These are phyloP conservation scores for Chelonus formosanus DNA, from an alignment of 2,888 invertebrate genomes.

Conservation along the genomic window DNA sequence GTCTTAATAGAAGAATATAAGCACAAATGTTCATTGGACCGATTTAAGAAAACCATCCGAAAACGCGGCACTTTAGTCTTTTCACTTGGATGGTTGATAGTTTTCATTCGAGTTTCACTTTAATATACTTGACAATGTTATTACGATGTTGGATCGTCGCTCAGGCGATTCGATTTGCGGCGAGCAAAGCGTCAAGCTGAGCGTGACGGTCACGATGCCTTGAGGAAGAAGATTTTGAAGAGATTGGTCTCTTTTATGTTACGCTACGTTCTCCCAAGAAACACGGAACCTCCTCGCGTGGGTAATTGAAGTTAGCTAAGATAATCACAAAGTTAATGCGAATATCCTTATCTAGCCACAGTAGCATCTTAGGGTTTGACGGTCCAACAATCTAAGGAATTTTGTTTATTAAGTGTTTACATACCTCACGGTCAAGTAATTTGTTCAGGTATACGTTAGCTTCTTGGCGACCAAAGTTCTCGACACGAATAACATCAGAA, in stretches of 20 bases:
- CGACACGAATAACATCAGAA: conserved; percentile 84
- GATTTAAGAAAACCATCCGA: background rate
- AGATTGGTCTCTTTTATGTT: conserved; percentile 45
- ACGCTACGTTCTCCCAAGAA: conserved; percentile 37
- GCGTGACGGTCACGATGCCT: conserved; percentile 51
- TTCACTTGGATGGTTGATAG: conserved; percentile 15
- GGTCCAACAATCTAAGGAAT: conserved; percentile 17
- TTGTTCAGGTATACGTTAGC: conserved; percentile 88
- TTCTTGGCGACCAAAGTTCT: conserved; percentile 82
- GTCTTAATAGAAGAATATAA: background rate
- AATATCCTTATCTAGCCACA: conserved; percentile 19
- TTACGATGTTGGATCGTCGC: conserved; percentile 47
- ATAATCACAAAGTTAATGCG: conserved; percentile 15
- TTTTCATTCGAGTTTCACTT: conserved; percentile 48
- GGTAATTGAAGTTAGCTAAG: conserved; percentile 30
- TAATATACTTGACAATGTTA: conserved; percentile 44
- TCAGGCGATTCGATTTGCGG: conserved; percentile 51
- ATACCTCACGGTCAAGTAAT: conserved; percentile 89
- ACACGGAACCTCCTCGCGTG: conserved; percentile 35
- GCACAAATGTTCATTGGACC: background rate
- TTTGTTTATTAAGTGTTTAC: conserved; percentile 21
- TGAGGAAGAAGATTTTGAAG: conserved; percentile 27
- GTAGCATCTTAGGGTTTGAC: conserved; percentile 12
- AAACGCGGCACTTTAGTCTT: conserved; percentile 14
- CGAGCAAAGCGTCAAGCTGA: conserved; percentile 43